Percentiles rank a stretch among this genome's conserved stretches.
phyloP scores from a whole-genome alignment of 2,888 invertebrate species.

The Melanostoma mellinum region DNA sequence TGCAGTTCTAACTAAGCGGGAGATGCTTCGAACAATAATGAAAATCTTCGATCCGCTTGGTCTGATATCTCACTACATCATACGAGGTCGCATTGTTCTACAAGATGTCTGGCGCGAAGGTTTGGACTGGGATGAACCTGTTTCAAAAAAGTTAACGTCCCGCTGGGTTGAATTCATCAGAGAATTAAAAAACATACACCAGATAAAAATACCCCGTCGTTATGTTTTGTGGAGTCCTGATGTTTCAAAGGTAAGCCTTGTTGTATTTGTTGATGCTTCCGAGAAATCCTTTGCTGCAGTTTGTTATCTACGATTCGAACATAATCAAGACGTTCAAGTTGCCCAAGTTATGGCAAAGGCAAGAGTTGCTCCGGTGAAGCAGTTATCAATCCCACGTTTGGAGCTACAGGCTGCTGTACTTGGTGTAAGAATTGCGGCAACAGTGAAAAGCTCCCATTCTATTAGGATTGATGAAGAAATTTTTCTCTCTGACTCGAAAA shows the following conservation, averaged over 20 bases:
- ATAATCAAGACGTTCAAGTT: not conserved
- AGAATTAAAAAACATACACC: constrained; percentile 6
- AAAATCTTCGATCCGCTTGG: constrained; percentile 26
- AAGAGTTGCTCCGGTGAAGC: constrained; percentile 13
- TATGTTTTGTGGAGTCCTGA: constrained; percentile 18
- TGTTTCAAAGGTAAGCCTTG: constrained; percentile 4
- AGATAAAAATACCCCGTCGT: not conserved
- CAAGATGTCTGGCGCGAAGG: constrained; percentile 37
- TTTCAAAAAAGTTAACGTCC: not conserved
- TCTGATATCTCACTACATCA: constrained; percentile 20
- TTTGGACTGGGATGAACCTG: constrained; percentile 25
- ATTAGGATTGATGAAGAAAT: not conserved
- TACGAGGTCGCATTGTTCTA: constrained; percentile 14
- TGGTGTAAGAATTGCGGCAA: not conserved
- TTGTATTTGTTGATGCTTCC: constrained; percentile 10
- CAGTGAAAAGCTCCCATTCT: not conserved
- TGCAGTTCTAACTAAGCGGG: not conserved
- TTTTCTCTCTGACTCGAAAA: constrained; percentile 1
- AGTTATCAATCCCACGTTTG: constrained; percentile 10
- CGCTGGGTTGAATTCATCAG: constrained; percentile 13
- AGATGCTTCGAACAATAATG: constrained; percentile 7
- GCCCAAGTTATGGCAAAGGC: not conserved
- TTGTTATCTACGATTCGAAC: not conserved
- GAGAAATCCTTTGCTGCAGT: constrained; percentile 29
- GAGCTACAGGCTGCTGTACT: constrained; percentile 16